phyloP scores from a whole-genome alignment of 1,140 invertebrate species.

The Drosophila orosa region DNA sequence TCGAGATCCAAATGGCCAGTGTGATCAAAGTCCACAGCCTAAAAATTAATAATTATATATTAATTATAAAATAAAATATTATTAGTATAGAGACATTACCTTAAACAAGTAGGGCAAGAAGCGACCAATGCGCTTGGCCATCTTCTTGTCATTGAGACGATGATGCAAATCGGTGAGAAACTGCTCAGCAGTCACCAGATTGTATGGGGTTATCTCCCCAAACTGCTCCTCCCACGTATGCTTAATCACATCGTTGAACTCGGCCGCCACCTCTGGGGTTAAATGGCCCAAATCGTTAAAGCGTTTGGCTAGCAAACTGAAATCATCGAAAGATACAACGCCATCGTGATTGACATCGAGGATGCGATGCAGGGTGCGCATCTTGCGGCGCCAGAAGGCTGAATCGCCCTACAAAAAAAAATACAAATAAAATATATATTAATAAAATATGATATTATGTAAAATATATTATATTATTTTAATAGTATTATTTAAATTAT shows the following conservation, averaged over 20 bases:
- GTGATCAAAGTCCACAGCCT: slow-evolving; percentile 93
- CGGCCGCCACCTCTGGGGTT: slow-evolving; percentile 86
- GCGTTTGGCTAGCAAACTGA: slow-evolving; percentile 88
- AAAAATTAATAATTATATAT: neutral
- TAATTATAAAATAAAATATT: neutral
- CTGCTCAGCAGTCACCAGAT: slow-evolving; percentile 91
- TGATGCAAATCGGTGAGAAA: slow-evolving; percentile 92
- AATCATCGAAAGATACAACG: slow-evolving; percentile 92
- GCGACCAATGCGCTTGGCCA: slow-evolving; percentile 89
- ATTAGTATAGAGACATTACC: no score
- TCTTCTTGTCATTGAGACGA: slow-evolving; percentile 89
- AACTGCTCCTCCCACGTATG: slow-evolving; percentile 92
- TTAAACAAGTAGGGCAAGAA: slow-evolving; percentile 92
- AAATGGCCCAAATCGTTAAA: slow-evolving; percentile 91
- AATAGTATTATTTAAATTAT: no score
- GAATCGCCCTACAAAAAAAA: slow-evolving; percentile 88
- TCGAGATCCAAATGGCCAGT: slow-evolving; percentile 91
- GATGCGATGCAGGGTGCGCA: slow-evolving; percentile 92
- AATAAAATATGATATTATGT: neutral
- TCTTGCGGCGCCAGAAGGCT: slow-evolving; percentile 94
- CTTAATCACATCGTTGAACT: slow-evolving; percentile 89
- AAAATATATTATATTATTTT: neutral
- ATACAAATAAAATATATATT: neutral
- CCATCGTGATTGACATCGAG: slow-evolving; percentile 94
- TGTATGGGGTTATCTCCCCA: slow-evolving; percentile 92